These are phyloP conservation scores for Byasa hedistus DNA, from an alignment of 2,888 invertebrate species.

Conservation along the genomic window DNA sequence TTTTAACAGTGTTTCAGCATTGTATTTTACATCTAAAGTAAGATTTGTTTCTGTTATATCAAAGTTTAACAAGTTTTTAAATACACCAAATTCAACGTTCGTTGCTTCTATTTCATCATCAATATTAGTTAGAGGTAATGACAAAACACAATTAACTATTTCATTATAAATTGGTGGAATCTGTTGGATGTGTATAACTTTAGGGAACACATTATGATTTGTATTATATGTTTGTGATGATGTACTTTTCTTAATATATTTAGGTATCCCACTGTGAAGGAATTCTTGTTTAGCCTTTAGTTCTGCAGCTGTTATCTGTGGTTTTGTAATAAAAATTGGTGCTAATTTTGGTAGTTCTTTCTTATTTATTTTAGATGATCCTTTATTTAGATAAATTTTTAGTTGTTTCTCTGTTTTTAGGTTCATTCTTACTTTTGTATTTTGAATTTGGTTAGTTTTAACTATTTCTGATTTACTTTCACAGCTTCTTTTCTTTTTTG, in stretches of 20 bases:
- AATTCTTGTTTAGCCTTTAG: constrained; percentile 84
- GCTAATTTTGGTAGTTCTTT: constrained; percentile 77
- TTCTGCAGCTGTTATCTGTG: constrained; percentile 77
- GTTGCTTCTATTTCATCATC: constrained; percentile 31
- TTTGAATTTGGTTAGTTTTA: constrained; percentile 4
- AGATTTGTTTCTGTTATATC: constrained; percentile 25
- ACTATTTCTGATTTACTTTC: constrained; percentile 3
- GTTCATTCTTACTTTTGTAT: background rate
- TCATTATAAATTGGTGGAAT: constrained; percentile 27
- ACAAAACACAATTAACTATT: background rate
- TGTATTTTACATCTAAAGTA: constrained; percentile 36
- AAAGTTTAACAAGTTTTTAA: constrained; percentile 43
- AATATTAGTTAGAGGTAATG: constrained; percentile 23
- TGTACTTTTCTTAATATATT: constrained; percentile 79
- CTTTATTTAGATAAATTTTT: constrained; percentile 11
- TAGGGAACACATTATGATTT: constrained; percentile 77
- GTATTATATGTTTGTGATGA: constrained; percentile 68
- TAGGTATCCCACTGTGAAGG: constrained; percentile 85
- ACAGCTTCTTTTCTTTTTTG: constrained; percentile 58
- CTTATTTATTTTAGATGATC: constrained; percentile 7
- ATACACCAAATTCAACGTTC: constrained; percentile 31
- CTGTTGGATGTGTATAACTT: constrained; percentile 84
- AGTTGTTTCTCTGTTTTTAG: background rate
- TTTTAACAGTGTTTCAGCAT: constrained; percentile 56
- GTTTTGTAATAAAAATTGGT: constrained; percentile 84